phyloP scores from a whole-genome alignment of 2,888 invertebrate species.

The Drosophila neotestacea region DNA sequence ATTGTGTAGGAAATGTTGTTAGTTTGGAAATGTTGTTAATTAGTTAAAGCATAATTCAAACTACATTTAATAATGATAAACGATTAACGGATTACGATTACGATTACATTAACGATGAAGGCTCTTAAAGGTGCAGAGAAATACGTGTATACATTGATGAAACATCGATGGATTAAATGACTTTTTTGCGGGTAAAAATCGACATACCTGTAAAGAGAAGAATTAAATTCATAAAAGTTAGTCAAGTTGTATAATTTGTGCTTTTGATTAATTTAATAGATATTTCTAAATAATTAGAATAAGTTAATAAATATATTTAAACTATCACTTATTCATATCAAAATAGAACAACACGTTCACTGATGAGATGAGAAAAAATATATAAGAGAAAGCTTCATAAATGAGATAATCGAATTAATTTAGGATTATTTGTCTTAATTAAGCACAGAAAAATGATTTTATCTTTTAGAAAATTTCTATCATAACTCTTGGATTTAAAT shows the following conservation, averaged over 20 bases:
- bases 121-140: slow-evolving; percentile 17
- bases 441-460: too few relatives aligned
- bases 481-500: background rate
- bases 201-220: slow-evolving; percentile 53
- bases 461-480: background rate
- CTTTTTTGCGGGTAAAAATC: background rate
- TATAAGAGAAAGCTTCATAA: too few relatives aligned
- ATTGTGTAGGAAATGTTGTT: slow-evolving; percentile 6
- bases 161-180: slow-evolving; percentile 55
- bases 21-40: slow-evolving; percentile 22
- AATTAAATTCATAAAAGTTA: background rate
- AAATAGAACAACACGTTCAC: too few relatives aligned
- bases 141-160: slow-evolving; percentile 40
- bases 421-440: too few relatives aligned
- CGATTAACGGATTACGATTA: slow-evolving; percentile 15
- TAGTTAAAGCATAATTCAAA: slow-evolving; percentile 14
- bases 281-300: too few relatives aligned
- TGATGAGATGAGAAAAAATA: too few relatives aligned
- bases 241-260: background rate
- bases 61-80: slow-evolving; percentile 15
- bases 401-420: too few relatives aligned
- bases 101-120: slow-evolving; percentile 11
- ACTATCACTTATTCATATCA: too few relatives aligned
- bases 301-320: too few relatives aligned
- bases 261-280: background rate